These are phyloP conservation scores for Dromius quadrimaculatus DNA, from an alignment of 2,888 invertebrate genomes.

Conservation along the genomic window DNA sequence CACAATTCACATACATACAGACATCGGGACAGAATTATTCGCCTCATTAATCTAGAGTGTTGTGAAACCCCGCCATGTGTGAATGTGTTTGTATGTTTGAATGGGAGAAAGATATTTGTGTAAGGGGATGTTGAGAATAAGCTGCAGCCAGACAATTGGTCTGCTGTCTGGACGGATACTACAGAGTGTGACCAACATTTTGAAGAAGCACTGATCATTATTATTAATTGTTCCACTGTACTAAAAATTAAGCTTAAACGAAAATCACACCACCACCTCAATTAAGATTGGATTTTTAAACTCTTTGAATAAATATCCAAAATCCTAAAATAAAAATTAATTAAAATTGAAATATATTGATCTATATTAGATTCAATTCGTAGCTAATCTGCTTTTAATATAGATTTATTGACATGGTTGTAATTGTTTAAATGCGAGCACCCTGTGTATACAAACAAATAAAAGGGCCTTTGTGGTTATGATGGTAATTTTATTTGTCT, in stretches of 20 bases:
- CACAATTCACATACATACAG: conserved; percentile 3
- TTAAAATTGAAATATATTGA: too few relatives aligned
- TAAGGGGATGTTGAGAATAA: neutral
- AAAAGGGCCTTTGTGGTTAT: conserved; percentile 1
- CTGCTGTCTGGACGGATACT: neutral
- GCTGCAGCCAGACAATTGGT: neutral
- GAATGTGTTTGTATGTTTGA: neutral
- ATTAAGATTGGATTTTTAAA: too few relatives aligned
- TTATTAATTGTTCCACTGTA: neutral
- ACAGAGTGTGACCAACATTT: neutral
- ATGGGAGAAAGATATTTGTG: neutral
- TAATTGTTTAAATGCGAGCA: too few relatives aligned
- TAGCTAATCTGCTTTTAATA: too few relatives aligned
- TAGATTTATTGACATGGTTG: too few relatives aligned
- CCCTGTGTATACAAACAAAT: neutral
- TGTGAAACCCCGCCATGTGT: neutral
- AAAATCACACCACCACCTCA: too few relatives aligned
- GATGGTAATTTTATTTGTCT: conserved; percentile 4
- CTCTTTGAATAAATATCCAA: too few relatives aligned
- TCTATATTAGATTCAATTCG: too few relatives aligned
- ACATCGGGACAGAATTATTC: conserved; percentile 20
- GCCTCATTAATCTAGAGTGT: conserved; percentile 29
- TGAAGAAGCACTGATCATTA: too few relatives aligned
- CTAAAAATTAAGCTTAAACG: too few relatives aligned
- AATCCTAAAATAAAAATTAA: too few relatives aligned